Evolutionary conservation across 2,797 vertebrate species (phyloP).

Genomic region (Eospalax fontanierii): DNA sequence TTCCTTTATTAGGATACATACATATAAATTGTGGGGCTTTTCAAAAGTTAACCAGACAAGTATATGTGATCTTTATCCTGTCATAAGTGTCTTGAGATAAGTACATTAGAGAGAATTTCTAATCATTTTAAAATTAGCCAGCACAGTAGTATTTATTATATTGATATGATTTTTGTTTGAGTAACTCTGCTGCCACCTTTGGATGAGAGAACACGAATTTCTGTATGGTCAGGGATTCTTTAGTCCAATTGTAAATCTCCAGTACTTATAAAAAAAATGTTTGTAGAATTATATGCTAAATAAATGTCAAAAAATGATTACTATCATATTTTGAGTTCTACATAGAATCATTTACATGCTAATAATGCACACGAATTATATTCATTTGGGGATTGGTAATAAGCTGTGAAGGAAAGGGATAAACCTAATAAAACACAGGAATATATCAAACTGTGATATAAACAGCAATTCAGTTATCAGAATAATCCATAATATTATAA

Average conservation of each 20-base stretch:
- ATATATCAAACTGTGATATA: not conserved
- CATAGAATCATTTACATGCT: not conserved
- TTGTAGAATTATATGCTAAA: not conserved
- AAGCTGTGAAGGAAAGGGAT: too few species aligned
- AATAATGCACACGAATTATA: not conserved
- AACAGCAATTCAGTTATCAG: not conserved
- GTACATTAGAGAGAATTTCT: not conserved
- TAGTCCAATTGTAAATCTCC: not conserved
- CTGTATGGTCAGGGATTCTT: not conserved
- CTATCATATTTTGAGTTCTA: not conserved
- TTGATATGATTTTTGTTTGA: not conserved
- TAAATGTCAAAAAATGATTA: not conserved
- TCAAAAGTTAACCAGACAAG: not conserved
- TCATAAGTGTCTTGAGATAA: not conserved
- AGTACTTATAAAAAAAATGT: not conserved
- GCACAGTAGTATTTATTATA: not conserved
- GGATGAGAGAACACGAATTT: not conserved
- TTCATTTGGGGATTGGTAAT: not conserved
- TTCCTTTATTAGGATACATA: not conserved
- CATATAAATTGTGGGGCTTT: not conserved
- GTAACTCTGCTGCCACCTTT: not conserved
- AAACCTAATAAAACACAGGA: not conserved
- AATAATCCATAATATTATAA: not conserved
- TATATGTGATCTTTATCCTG: not conserved
- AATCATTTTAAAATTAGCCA: not conserved